Conservation (phyloP, 53 echinoderm and acorn worm genomes). For the Pentamera pediparva region DNA sequence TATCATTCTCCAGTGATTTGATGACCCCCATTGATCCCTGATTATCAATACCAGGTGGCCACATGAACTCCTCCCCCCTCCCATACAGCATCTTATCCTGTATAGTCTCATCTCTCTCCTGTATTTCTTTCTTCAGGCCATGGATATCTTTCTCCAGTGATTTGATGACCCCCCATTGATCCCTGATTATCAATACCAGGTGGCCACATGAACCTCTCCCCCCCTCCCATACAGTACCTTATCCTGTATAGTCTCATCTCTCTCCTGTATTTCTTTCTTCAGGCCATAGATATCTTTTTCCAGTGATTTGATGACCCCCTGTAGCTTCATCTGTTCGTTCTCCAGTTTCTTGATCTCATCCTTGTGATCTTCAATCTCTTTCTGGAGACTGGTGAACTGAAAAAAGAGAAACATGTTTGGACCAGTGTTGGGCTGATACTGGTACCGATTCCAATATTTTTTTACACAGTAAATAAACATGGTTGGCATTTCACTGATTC, state of each 20-base stretch:
- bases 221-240: too few relatives aligned
- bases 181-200: too few relatives aligned
- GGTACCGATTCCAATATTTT: too few relatives aligned
- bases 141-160: conserved; percentile 98
- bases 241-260: conserved; percentile 99
- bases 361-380: conserved; percentile 99
- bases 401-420: background rate
- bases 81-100: conserved; percentile 99
- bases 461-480: background rate
- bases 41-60: too few relatives aligned
- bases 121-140: conserved; percentile 92
- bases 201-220: too few relatives aligned
- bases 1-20: conserved; percentile 97
- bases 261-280: conserved; percentile 98
- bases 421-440: too few relatives aligned
- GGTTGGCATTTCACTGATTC: too few relatives aligned
- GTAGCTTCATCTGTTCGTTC: conserved; percentile 95
- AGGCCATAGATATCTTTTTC: conserved; percentile 99
- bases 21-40: conserved; percentile 81
- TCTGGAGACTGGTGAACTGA: conserved; percentile 96
- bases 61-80: too few relatives aligned
- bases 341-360: conserved; percentile 99
- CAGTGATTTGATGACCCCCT: conserved; percentile 96
- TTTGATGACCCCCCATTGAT: conserved; percentile 86
- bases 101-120: conserved; percentile 97